Conservation (phyloP, 2,113 vertebrate genomes). For the Junco hyemalis region DNA sequence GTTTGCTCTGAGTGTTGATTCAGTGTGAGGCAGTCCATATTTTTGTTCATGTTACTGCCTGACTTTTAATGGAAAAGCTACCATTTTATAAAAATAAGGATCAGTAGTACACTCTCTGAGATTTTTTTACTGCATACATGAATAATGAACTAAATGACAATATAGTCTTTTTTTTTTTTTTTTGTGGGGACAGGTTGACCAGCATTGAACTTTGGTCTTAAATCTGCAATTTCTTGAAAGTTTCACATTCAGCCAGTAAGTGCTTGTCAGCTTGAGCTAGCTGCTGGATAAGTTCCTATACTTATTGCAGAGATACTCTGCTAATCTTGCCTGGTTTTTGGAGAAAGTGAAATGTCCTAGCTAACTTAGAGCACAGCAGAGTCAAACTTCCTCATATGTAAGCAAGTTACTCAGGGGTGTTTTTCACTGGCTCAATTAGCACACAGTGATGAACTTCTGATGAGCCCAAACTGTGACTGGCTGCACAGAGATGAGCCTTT, state of each 20-base stretch:
- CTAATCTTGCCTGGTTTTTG: background rate
- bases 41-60: background rate
- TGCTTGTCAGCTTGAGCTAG: background rate
- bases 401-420: background rate
- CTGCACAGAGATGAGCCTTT: background rate
- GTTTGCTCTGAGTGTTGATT: background rate
- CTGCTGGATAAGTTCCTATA: background rate
- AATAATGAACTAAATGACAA: background rate
- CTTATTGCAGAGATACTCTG: background rate
- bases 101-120: background rate
- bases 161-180: background rate
- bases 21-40: background rate
- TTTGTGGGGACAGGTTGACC: background rate
- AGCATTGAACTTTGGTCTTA: background rate
- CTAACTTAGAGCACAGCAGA: background rate
- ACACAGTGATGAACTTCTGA: fast-evolving
- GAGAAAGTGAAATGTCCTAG: background rate
- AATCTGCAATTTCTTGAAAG: background rate
- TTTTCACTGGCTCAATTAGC: background rate
- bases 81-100: background rate
- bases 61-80: background rate
- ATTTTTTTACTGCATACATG: background rate
- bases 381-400: background rate
- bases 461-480: background rate
- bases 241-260: background rate